Evolutionary conservation across 2,113 vertebrate genomes (phyloP).

Genomic region (Delphinus delphis): DNA sequence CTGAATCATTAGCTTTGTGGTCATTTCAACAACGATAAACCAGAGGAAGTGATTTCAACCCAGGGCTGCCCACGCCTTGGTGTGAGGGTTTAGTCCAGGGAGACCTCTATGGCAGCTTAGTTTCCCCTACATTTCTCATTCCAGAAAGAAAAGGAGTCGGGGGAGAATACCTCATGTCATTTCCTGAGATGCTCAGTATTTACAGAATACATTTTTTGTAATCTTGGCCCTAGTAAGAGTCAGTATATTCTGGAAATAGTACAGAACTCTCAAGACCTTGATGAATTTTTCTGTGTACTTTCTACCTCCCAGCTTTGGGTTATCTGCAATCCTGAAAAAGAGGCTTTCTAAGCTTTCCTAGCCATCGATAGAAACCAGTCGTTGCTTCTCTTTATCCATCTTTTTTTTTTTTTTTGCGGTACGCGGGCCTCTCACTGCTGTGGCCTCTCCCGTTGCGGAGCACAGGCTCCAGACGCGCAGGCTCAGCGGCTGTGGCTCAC

Average conservation of each 20-base stretch:
- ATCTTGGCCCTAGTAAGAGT: not conserved
- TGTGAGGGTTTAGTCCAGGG: not conserved
- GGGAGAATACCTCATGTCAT: too few relatives aligned
- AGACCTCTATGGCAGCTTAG: not conserved
- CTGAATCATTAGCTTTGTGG: not conserved
- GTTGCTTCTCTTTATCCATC: not conserved
- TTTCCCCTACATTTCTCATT: slow-evolving; percentile 10
- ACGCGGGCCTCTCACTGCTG: too few relatives aligned
- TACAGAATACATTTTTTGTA: not conserved
- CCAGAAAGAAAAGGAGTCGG: not conserved
- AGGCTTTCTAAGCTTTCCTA: not conserved
- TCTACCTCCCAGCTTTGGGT: not conserved
- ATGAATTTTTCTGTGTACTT: not conserved
- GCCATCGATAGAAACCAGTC: not conserved
- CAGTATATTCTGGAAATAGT: not conserved
- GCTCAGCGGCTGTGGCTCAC: too few relatives aligned
- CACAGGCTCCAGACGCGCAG: too few relatives aligned
- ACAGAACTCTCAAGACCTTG: not conserved
- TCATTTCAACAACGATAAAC: not conserved
- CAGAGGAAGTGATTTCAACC: slow-evolving; percentile 35
- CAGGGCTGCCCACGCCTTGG: not conserved
- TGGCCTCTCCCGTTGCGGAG: too few relatives aligned
- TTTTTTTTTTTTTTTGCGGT: too few relatives aligned
- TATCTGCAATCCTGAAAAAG: not conserved
- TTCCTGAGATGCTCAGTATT: not conserved